These are phyloP conservation scores for Lineus longissimus DNA, from an alignment of 1,140 invertebrate species.

Conservation along the genomic window DNA sequence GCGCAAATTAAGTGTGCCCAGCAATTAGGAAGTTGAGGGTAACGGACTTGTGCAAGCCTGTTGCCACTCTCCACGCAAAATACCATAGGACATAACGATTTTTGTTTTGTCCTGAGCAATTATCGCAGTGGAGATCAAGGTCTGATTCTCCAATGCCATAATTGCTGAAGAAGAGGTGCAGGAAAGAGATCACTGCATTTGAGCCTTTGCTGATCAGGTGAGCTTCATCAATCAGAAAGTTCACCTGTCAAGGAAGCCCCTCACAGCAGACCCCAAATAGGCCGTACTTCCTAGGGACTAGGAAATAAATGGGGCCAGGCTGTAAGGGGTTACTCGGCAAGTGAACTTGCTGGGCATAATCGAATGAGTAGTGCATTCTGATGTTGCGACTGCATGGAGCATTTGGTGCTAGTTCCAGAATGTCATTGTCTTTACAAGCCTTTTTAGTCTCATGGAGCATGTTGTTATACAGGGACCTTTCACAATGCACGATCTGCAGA, in stretches of 20 bases:
- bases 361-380: constrained; percentile 25
- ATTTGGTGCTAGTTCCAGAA: too few species aligned
- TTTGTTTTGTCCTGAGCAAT: constrained; percentile 35
- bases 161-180: constrained; percentile 24
- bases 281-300: too few species aligned
- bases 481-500: constrained; percentile 10
- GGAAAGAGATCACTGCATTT: too few species aligned
- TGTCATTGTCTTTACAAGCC: too few species aligned
- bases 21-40: constrained; percentile 25
- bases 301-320: too few species aligned
- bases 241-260: too few species aligned
- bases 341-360: too few species aligned
- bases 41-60: constrained; percentile 15
- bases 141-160: constrained; percentile 26
- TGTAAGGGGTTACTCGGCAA: constrained; percentile 26
- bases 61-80: constrained; percentile 24
- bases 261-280: too few species aligned
- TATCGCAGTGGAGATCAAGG: too few species aligned
- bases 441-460: too few species aligned
- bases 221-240: too few species aligned
- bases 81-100: constrained; percentile 31
- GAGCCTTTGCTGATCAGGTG: too few species aligned
- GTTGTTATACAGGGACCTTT: constrained; percentile 18
- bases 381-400: not conserved
- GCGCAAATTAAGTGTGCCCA: constrained; percentile 33